Base-by-base conservation (phyloP, 2,888 invertebrate genomes). In the Drosophila stalkeri region DNA sequence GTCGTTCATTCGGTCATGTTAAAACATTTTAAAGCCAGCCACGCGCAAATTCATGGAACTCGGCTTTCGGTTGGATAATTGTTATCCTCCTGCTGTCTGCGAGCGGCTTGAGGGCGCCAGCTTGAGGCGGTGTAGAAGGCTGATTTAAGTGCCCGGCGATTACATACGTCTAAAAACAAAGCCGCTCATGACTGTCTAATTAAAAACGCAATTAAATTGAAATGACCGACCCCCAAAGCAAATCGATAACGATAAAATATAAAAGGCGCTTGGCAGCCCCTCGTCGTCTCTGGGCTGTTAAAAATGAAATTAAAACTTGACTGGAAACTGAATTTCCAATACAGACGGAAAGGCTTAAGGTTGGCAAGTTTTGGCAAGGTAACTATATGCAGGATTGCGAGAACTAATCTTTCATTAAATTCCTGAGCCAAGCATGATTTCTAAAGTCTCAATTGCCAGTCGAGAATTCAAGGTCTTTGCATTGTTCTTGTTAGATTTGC, bases 11-110 rank as follows among this genome's bases (percentile, higher is more conserved):
- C 63, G 54, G 55, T 51, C 62, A 64, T 73, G 74, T 76, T 64
- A 70, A 82, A 80, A 75, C 79, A 81, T 83, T 81, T 77, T 62
- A 82, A 74, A 84, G 80, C 73, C 79, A 75, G 69, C 80, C 69
- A 80, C 72, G 82, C 82, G 88, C 59, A 72, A 75, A 82, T 78
- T 82, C 71, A 72, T 74, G 73, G 61, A 75, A 75, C 49, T 69
- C 72, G 64, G 61, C 51, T 54, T 56, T 54, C 64, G 77, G 37
- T 60, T 65, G 69, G 70, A 72, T 81, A 79, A 75, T 77, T 73
- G 76, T 85, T 82, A 72, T 73, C 63, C 72, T 47, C 37, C 23
- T 12, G 14, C 8, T 33, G 3, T 33, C 5, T 54, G 12, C 27
- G 39, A 39, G 39, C 41, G 47, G 16, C 16, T 12, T 44, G 23